These are phyloP conservation scores for Neoarius graeffei DNA, from an alignment of 2,113 vertebrate species.

Conservation along the genomic window DNA sequence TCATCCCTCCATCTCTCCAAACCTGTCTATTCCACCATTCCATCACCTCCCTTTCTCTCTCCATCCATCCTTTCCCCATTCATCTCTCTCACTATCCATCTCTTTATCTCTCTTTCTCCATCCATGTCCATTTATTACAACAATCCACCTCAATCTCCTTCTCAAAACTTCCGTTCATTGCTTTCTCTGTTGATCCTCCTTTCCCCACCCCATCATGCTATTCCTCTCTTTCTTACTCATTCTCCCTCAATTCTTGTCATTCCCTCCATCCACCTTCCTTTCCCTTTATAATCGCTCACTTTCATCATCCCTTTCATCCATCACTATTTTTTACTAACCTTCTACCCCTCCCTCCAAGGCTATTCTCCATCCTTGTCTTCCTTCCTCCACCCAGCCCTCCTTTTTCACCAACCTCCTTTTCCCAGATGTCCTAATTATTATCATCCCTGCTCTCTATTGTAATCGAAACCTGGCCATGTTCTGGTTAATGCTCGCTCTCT, in stretches of 20 bases:
- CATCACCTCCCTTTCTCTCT: not conserved
- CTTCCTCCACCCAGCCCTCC: not conserved
- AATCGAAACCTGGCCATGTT: not conserved
- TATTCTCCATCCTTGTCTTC: not conserved
- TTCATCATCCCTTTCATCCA: not conserved
- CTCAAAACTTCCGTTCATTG: not conserved
- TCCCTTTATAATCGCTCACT: no score
- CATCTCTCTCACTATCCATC: not conserved
- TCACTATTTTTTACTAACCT: not conserved
- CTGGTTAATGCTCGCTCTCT: not conserved
- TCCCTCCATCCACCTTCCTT: not conserved
- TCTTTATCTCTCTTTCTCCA: not conserved
- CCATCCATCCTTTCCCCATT: not conserved
- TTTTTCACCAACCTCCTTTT: slow-evolving; percentile 12
- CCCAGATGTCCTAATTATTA: not conserved
- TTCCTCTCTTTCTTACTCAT: not conserved
- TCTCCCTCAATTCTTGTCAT: not conserved
- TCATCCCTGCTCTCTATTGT: not conserved
- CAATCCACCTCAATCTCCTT: no score
- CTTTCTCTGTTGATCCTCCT: not conserved
- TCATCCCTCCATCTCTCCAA: not conserved
- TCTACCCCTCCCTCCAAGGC: not conserved
- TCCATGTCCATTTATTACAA: no score
- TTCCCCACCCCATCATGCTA: not conserved
- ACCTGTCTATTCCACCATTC: not conserved